A percentile compares a stretch with the other conserved stretches of the same genome.
Conservation (phyloP, 2,888 invertebrate genomes). For the Cabera pusaria region DNA sequence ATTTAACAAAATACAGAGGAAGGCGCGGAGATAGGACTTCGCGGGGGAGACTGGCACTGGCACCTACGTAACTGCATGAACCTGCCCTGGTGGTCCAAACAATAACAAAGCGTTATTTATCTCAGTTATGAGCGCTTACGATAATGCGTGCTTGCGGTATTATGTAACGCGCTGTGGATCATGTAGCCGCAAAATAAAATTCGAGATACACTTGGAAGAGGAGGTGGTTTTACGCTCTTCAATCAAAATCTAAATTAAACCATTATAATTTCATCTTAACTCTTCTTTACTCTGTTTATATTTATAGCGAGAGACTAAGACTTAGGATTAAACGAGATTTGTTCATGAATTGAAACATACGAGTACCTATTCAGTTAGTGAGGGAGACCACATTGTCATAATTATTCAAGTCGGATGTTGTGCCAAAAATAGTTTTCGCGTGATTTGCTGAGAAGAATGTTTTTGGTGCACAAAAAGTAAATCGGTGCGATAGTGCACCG, state of each 20-base stretch:
- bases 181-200: conserved; percentile 50
- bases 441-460: conserved; percentile 61
- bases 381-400: conserved; percentile 18
- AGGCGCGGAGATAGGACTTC: conserved; percentile 54
- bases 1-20: conserved; percentile 68
- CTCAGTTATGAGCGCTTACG: conserved; percentile 59
- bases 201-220: conserved; percentile 19
- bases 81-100: conserved; percentile 70
- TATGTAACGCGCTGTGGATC: conserved; percentile 42
- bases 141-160: conserved; percentile 38
- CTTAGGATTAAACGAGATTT: too few relatives aligned
- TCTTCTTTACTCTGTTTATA: too few relatives aligned
- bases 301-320: too few relatives aligned
- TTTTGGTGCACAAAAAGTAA: conserved; percentile 56
- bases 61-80: conserved; percentile 30
- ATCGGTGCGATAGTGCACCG: conserved; percentile 54
- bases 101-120: conserved; percentile 70
- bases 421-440: conserved; percentile 44
- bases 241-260: too few relatives aligned
- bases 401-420: conserved; percentile 28
- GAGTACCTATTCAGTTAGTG: too few relatives aligned
- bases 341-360: too few relatives aligned
- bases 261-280: too few relatives aligned
- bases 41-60: conserved; percentile 67
- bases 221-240: conserved; percentile 8